A percentile compares a stretch with the other conserved stretches of the same genome.
Evolutionary conservation across 2,797 vertebrate genomes (phyloP).

Genomic region (Danio tinwini): DNA sequence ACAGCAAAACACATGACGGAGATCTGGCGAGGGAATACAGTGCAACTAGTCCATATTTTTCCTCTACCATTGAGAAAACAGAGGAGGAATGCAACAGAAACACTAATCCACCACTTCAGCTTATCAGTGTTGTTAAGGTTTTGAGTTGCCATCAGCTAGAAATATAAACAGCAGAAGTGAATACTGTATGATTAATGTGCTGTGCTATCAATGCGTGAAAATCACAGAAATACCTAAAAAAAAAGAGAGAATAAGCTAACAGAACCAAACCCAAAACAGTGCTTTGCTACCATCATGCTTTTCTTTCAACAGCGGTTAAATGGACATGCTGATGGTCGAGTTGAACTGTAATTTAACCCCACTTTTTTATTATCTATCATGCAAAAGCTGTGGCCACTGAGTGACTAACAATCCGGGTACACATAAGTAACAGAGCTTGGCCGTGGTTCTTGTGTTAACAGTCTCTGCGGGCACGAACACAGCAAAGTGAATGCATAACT

Average conservation of each 20-base stretch:
- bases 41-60: slow-evolving; percentile 28
- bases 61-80: slow-evolving; percentile 44
- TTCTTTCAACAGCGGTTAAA: slow-evolving; percentile 26
- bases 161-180: slow-evolving; percentile 44
- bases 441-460: slow-evolving; percentile 27
- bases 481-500: slow-evolving; percentile 40
- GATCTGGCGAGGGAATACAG: slow-evolving; percentile 37
- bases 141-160: slow-evolving; percentile 51
- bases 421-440: slow-evolving; percentile 17
- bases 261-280: slow-evolving; percentile 15
- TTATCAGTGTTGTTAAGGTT: slow-evolving; percentile 39
- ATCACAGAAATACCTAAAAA: background rate
- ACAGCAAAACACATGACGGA: slow-evolving; percentile 42
- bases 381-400: background rate
- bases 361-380: background rate
- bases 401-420: background rate
- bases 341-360: slow-evolving; percentile 23
- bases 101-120: background rate
- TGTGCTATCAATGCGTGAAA: slow-evolving; percentile 15
- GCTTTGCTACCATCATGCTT: slow-evolving; percentile 19
- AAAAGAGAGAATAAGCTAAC: background rate
- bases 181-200: slow-evolving; percentile 50
- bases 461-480: slow-evolving; percentile 10
- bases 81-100: background rate
- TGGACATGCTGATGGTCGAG: background rate